Evolutionary conservation across 2,888 invertebrate species (phyloP).

Genomic region (Trissoscelio sp.): DNA sequence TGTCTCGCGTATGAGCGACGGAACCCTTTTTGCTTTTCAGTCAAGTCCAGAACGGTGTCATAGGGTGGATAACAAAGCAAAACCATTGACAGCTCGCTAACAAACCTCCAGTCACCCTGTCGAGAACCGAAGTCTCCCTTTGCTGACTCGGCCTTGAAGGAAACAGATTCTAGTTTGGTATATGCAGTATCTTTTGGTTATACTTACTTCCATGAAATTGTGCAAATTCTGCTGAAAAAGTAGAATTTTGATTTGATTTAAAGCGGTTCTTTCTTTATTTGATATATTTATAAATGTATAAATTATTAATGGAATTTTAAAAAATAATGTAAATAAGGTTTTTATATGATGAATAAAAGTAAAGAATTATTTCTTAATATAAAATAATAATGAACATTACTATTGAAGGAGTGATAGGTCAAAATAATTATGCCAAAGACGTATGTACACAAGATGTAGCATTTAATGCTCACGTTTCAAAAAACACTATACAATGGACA

Average conservation of each 20-base stretch:
- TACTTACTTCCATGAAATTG: neutral
- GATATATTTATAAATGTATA: too few relatives aligned
- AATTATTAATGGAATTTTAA: too few relatives aligned
- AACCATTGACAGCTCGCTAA: conserved; percentile 80
- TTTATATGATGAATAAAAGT: too few relatives aligned
- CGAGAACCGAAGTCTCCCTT: conserved; percentile 52
- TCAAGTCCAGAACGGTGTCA: conserved; percentile 63
- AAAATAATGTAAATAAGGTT: too few relatives aligned
- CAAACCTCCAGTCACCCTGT: conserved; percentile 75
- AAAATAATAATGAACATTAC: neutral
- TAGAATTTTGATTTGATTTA: too few relatives aligned
- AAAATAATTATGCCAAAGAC: conserved; percentile 76
- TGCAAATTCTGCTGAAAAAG: neutral
- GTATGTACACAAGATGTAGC: conserved; percentile 82
- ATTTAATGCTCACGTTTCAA: conserved; percentile 83
- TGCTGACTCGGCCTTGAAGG: conserved; percentile 48
- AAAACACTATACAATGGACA: conserved; percentile 83
- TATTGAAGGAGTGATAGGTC: conserved; percentile 35
- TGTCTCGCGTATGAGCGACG: conserved; percentile 78
- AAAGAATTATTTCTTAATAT: conserved; percentile 9
- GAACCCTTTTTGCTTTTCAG: conserved; percentile 77
- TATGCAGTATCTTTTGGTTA: neutral
- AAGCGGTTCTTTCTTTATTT: too few relatives aligned
- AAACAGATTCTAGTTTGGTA: conserved; percentile 26
- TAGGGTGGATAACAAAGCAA: conserved; percentile 78